Conservation (phyloP, 2,113 vertebrate genomes). For the Semicossyphus pulcher region DNA sequence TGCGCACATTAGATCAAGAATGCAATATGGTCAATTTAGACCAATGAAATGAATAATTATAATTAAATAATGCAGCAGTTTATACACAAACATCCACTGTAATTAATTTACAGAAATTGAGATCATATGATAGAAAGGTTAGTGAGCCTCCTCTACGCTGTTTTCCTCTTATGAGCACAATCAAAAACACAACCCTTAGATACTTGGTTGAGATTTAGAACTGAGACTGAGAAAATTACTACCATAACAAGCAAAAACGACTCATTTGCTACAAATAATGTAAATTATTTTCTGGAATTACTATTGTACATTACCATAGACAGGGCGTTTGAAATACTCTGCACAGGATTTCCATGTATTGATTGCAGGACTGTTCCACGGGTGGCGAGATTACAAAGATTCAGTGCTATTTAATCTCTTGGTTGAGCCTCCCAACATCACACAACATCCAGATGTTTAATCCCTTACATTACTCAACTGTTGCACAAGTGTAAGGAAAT, state of each 20-base stretch:
- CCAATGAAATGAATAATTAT: conserved; percentile 20
- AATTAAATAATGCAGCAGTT: not conserved
- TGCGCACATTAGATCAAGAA: conserved; percentile 49
- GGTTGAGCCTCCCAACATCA: not conserved
- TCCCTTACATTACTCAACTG: not conserved
- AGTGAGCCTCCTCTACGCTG: not conserved
- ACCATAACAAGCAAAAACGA: too few relatives aligned
- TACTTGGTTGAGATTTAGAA: too few relatives aligned
- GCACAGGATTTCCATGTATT: not conserved
- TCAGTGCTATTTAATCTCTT: conserved; percentile 20
- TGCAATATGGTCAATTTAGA: conserved; percentile 18
- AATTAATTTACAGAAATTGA: not conserved
- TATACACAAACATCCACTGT: not conserved
- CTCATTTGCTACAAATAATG: too few relatives aligned
- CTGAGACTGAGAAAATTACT: too few relatives aligned
- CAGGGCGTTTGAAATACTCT: not conserved
- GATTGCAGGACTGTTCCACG: not conserved
- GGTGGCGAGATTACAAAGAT: conserved; percentile 1
- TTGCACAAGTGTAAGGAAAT: not conserved
- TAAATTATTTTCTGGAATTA: not conserved
- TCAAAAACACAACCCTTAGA: too few relatives aligned
- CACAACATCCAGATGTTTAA: conserved; percentile 31
- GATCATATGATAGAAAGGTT: conserved; percentile 4
- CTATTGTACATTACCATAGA: not conserved
- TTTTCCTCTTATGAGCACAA: too few relatives aligned